Base-by-base conservation (phyloP, 2,113 vertebrate species). In the Tyrannus savana region DNA sequence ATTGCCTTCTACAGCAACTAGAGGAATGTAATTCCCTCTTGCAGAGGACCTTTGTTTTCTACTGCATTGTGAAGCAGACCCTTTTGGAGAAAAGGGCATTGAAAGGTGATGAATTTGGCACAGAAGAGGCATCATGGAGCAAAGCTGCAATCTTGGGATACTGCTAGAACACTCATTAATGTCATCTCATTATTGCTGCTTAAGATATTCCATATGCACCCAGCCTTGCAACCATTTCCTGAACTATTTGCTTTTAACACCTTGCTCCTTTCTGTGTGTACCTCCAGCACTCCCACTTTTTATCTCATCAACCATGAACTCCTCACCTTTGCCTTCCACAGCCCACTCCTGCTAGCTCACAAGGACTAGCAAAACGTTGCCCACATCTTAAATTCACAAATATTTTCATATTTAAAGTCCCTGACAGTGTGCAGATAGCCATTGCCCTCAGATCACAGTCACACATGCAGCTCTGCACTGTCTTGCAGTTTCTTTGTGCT, bases 251-350 rank as follows among this genome's bases (percentile, higher is more conserved):
- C 85, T 92, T 91, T 86, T 80, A 92, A 88, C 83, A 92, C 92
- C 75, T 94, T 94, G 79, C 46, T 77, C 39, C 50, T 94, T 88
- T 84, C 84, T 72, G 17, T 35, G 46, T 86, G 72, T 55, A 88
- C 75, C 42, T 86, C 68, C 67, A 92, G 39, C 75, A 88, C 72
- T 86, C n/a, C 63, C 59, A 63, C 25, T 84, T 94, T 73, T 90
- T 93, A 84, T 73, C 91, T 95, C 64, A 92, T 89, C 91, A 92
- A 5, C 52, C 84, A 64, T 84, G 85, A 97, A 92, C 91, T 93
- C 60, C 52, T 95, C 86, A 95, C 80, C 89, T 89, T 90, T 81
- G 59, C 64, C 82, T 92, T 84, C 72, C 37, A 39, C 58, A 86
- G 14, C 33, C 28, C 83, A 55, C 46, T 84, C 59, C 90, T 90